A percentile compares a stretch with the other conserved stretches of the same genome.
phyloP scores from a whole-genome alignment of 2,113 vertebrate species.

The Atractosteus spatula region DNA sequence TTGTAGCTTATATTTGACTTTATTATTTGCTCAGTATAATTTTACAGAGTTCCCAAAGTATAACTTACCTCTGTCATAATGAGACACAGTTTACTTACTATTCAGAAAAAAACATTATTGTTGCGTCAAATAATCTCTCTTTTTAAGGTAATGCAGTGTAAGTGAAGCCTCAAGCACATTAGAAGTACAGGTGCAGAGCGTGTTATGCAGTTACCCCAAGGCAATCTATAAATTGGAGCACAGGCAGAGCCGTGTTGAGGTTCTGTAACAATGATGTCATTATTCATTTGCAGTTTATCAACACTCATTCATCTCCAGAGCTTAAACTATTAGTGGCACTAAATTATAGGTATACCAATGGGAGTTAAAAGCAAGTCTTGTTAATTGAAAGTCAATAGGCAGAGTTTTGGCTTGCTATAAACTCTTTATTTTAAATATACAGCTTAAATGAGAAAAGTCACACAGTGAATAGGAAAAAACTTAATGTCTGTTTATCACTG shows the following conservation, averaged over 20 bases:
- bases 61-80: background rate
- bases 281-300: conserved; percentile 7
- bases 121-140: background rate
- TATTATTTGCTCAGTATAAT: background rate
- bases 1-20: background rate
- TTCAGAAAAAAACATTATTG: background rate
- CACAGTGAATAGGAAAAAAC: background rate
- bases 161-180: background rate
- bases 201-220: conserved; percentile 7
- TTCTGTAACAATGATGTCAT: conserved; percentile 6
- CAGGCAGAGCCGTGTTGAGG: background rate
- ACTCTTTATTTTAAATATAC: conserved; percentile 4
- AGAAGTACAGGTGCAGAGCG: background rate
- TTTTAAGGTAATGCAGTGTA: background rate
- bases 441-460: conserved; percentile 1
- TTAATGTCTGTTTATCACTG: background rate
- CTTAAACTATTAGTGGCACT: conserved; percentile 4
- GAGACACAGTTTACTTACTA: background rate
- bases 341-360: conserved; percentile 7
- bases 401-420: conserved; percentile 2
- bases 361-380: background rate
- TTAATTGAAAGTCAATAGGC: conserved; percentile 4
- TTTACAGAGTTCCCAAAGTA: background rate
- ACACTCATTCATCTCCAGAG: background rate
- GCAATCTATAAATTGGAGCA: background rate